Evolutionary conservation across 2,888 invertebrate species (phyloP).

Genomic region (Chironomus riparius): DNA sequence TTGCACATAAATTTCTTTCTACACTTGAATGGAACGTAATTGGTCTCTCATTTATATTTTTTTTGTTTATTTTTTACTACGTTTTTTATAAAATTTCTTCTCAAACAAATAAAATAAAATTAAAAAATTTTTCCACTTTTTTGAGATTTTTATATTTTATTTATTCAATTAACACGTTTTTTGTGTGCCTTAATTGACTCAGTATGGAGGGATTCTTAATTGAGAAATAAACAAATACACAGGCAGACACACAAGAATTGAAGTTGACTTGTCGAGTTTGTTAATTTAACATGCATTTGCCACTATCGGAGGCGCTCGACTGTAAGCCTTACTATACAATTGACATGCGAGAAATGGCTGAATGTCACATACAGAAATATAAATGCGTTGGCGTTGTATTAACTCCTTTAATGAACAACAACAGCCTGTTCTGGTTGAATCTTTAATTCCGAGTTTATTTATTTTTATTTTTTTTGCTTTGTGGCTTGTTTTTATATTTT

Average conservation of each 20-base stretch:
- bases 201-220: not conserved
- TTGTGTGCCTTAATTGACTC: too few species aligned
- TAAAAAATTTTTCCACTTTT: too few species aligned
- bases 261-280: not conserved
- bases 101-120: too few species aligned
- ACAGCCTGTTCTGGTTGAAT: not conserved
- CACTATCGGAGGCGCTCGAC: not conserved
- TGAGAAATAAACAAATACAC: not conserved
- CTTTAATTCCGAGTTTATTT: too few species aligned
- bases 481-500: not conserved
- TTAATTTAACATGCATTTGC: not conserved
- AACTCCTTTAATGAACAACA: not conserved
- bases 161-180: not conserved
- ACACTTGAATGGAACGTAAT: too few species aligned
- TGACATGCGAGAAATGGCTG: not conserved
- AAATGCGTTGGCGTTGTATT: not conserved
- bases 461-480: too few species aligned
- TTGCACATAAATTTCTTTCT: too few species aligned
- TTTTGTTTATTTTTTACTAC: too few species aligned
- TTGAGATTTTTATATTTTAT: too few species aligned
- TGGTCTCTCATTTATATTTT: too few species aligned
- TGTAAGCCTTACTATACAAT: not conserved
- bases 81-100: too few species aligned
- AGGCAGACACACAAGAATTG: not conserved
- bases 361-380: not conserved